Percentiles rank a stretch among this genome's conserved stretches.
Conservation (phyloP, 2,113 vertebrate species). For the Oplegnathus fasciatus region DNA sequence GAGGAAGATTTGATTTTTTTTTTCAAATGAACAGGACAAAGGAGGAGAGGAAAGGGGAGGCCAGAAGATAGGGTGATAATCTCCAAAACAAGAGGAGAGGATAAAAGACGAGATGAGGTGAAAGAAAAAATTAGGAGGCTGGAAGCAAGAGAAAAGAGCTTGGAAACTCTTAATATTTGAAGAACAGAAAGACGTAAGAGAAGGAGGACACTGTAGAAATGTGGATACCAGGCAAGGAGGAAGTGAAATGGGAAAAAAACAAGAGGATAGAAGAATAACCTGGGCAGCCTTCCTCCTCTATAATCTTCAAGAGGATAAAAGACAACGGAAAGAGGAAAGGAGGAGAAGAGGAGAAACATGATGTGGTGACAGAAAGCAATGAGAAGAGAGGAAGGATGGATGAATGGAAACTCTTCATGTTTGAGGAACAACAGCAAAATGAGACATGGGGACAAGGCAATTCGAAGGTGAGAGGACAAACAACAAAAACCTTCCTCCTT, state of each 20-base stretch:
- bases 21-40: not conserved
- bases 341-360: not conserved
- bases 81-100: not conserved
- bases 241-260: not conserved
- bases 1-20: no score
- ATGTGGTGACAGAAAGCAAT: not conserved
- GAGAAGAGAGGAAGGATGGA: not conserved
- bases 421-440: no score
- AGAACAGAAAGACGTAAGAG: not conserved
- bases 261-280: not conserved
- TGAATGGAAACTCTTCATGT: not conserved
- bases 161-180: not conserved
- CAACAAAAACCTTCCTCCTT: not conserved
- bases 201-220: not conserved
- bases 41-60: not conserved
- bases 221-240: not conserved
- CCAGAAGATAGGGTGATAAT: not conserved
- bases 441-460: not conserved
- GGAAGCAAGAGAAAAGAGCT: not conserved
- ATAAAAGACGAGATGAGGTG: not conserved
- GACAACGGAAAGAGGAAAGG: no score
- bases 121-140: not conserved
- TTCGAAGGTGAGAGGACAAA: not conserved
- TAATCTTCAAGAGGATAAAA: not conserved
- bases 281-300: not conserved